phyloP scores from a whole-genome alignment of 2,113 vertebrate species.

The Mungos mungo region DNA sequence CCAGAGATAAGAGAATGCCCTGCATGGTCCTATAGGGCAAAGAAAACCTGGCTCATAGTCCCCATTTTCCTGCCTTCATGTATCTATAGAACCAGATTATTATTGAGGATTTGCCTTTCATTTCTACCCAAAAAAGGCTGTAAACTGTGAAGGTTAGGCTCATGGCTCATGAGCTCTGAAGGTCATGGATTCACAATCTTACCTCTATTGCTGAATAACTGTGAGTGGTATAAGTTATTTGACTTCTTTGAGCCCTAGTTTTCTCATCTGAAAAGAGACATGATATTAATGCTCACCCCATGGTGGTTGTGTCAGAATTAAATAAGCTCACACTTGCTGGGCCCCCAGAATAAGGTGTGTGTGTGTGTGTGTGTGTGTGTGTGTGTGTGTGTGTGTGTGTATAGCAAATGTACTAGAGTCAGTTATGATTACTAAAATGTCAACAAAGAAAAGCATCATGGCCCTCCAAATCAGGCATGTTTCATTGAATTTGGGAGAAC shows the following conservation, averaged over 20 bases:
- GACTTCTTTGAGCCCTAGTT: background rate
- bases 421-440: background rate
- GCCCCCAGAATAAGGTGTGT: background rate
- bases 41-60: background rate
- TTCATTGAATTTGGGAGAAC: background rate
- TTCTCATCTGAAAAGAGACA: background rate
- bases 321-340: background rate
- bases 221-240: fast-evolving
- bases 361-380: too few species aligned
- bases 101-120: background rate
- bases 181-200: background rate
- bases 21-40: background rate
- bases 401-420: background rate
- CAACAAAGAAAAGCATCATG: background rate
- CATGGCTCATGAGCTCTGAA: background rate
- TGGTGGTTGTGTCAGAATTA: background rate
- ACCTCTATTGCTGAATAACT: background rate
- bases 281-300: background rate
- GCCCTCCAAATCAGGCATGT: background rate
- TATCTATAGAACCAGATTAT: background rate
- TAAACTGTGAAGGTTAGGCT: background rate
- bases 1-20: background rate
- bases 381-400: too few species aligned
- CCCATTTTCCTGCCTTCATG: background rate
- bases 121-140: background rate